phyloP scores from a whole-genome alignment of 2,797 vertebrate genomes.

The Hephaestus fuliginosus region DNA sequence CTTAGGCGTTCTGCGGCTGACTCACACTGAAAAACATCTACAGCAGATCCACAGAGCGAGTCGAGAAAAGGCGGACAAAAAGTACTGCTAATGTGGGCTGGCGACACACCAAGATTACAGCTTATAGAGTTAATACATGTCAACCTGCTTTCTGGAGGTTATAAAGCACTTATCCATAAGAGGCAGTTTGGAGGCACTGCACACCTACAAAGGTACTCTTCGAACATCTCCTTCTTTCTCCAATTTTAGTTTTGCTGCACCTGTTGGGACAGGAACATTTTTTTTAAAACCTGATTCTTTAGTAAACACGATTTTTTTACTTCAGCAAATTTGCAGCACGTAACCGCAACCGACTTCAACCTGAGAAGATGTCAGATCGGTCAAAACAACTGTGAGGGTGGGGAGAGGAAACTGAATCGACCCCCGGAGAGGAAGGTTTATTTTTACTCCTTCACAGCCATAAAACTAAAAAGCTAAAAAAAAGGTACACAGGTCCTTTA shows the following conservation, averaged over 20 bases:
- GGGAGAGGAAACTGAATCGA: too few relatives aligned
- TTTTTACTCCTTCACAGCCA: too few relatives aligned
- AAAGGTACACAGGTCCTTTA: too few relatives aligned
- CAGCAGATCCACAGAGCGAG: not conserved
- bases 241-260: not conserved
- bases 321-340: too few relatives aligned
- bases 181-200: slow-evolving; percentile 5
- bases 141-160: slow-evolving; percentile 33
- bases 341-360: too few relatives aligned
- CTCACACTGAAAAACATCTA: slow-evolving; percentile 19
- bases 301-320: too few relatives aligned
- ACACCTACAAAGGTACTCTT: too few relatives aligned
- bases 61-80: slow-evolving; percentile 13
- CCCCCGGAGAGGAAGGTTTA: too few relatives aligned
- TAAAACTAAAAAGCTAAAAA: too few relatives aligned
- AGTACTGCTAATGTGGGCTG: slow-evolving; percentile 32
- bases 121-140: not conserved
- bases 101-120: slow-evolving; percentile 38
- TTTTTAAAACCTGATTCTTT: not conserved
- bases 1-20: slow-evolving; percentile 12
- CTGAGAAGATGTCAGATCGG: too few relatives aligned
- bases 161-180: slow-evolving; percentile 42
- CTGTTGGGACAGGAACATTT: not conserved
- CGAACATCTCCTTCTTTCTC: not conserved
- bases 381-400: too few relatives aligned